Evolutionary conservation across 1,140 invertebrate species (phyloP).

Genomic region (Drosophila carrolli): DNA sequence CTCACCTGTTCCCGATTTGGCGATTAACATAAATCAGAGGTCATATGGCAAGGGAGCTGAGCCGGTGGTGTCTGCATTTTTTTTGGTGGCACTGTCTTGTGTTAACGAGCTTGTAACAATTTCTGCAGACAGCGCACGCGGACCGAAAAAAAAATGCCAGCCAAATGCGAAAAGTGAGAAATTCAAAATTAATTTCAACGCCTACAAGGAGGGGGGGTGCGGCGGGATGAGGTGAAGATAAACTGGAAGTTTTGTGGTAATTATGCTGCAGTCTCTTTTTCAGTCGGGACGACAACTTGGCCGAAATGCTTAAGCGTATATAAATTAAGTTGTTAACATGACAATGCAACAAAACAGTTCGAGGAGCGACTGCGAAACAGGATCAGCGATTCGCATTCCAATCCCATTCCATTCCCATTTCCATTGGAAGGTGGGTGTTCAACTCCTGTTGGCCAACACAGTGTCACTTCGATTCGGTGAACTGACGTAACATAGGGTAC

Average conservation of each 20-base stretch:
- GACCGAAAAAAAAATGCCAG: constrained; percentile 8
- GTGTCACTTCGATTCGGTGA: constrained; percentile 17
- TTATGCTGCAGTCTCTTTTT: constrained; percentile 47
- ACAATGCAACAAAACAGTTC: constrained; percentile 73
- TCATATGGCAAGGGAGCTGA: constrained; percentile 58
- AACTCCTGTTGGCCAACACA: constrained; percentile 25
- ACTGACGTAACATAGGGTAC: constrained; percentile 29
- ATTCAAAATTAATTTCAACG: constrained; percentile 81
- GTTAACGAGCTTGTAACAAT: constrained; percentile 83
- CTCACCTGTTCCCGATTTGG: constrained; percentile 58
- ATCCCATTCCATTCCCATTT: constrained; percentile 12
- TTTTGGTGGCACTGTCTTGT: constrained; percentile 76
- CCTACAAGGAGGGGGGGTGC: constrained; percentile 52
- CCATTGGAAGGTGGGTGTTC: constrained; percentile 19
- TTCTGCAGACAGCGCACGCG: constrained; percentile 59
- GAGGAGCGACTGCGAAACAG: constrained; percentile 22
- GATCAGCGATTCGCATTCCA: constrained; percentile 29
- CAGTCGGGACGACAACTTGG: constrained; percentile 22
- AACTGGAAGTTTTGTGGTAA: constrained; percentile 60
- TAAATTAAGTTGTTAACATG: constrained; percentile 83
- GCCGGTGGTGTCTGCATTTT: constrained; percentile 30
- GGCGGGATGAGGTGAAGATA: constrained; percentile 19
- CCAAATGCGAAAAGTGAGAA: constrained; percentile 73
- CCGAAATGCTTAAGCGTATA: constrained; percentile 64
- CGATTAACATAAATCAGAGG: constrained; percentile 82